Evolutionary conservation across 2,797 vertebrate genomes (phyloP).

Genomic region (Miichthys miiuy): DNA sequence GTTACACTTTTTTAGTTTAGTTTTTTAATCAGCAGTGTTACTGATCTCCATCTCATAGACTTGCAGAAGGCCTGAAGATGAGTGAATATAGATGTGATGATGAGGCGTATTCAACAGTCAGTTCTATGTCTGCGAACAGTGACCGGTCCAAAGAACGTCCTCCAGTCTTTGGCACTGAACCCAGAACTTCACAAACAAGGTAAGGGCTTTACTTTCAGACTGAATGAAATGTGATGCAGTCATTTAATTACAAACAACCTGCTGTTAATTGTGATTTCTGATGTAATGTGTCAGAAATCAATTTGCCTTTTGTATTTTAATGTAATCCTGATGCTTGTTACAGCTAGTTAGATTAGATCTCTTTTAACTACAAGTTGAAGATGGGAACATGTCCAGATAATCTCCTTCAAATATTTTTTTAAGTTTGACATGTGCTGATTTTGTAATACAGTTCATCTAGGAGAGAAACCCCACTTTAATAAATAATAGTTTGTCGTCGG

Average conservation of each 20-base stretch:
- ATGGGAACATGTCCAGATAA: neutral
- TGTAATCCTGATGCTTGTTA: neutral
- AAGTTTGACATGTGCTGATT: neutral
- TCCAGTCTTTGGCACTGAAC: neutral
- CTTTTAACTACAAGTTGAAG: neutral
- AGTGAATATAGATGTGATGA: neutral
- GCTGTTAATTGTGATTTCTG: no score
- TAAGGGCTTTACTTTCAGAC: neutral
- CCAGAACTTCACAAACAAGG: neutral
- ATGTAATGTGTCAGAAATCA: no score
- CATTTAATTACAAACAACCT: no score
- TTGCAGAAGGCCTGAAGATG: neutral
- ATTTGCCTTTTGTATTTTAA: neutral
- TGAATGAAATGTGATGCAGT: no score
- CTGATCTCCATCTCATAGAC: neutral
- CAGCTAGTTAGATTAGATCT: no score
- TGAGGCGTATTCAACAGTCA: neutral
- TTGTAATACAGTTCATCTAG: neutral
- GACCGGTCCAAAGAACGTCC: neutral
- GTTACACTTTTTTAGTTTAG: no score
- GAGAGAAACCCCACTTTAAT: neutral
- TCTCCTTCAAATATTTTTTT: neutral
- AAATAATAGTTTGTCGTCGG: neutral
- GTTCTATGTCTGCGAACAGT: neutral
- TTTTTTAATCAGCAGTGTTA: neutral